Conservation (phyloP, 64 coral and sea anemone species). For the Orbicella faveolata region DNA sequence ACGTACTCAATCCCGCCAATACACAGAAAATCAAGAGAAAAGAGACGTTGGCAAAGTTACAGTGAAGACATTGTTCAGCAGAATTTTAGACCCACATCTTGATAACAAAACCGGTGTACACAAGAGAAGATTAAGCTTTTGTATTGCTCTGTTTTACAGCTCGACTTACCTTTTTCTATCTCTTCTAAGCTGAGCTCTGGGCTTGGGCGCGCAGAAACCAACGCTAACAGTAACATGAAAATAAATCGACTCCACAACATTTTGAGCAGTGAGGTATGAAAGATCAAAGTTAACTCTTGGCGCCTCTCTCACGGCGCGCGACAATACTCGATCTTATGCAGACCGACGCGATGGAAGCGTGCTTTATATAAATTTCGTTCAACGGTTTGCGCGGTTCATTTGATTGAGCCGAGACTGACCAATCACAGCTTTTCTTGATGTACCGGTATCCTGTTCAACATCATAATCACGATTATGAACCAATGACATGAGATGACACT, state of each 20-base stretch:
- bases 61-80: neutral
- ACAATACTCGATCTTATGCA: too few species aligned
- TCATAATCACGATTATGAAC: too few species aligned
- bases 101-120: too few species aligned
- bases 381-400: too few species aligned
- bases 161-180: slow-evolving; percentile 28
- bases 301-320: neutral
- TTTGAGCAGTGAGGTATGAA: neutral
- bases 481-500: too few species aligned
- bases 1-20: neutral
- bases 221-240: neutral
- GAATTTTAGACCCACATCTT: neutral
- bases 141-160: neutral
- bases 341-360: too few species aligned
- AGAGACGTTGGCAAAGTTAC: neutral
- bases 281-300: neutral
- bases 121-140: neutral
- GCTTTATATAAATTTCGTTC: too few species aligned
- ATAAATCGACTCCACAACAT: neutral
- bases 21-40: neutral
- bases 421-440: too few species aligned
- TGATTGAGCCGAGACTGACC: too few species aligned
- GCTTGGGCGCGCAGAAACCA: slow-evolving; percentile 8
- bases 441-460: too few species aligned
- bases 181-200: slow-evolving; percentile 33